Evolutionary conservation across 2,113 vertebrate species (phyloP).

Genomic region (Etheostoma cragini): DNA sequence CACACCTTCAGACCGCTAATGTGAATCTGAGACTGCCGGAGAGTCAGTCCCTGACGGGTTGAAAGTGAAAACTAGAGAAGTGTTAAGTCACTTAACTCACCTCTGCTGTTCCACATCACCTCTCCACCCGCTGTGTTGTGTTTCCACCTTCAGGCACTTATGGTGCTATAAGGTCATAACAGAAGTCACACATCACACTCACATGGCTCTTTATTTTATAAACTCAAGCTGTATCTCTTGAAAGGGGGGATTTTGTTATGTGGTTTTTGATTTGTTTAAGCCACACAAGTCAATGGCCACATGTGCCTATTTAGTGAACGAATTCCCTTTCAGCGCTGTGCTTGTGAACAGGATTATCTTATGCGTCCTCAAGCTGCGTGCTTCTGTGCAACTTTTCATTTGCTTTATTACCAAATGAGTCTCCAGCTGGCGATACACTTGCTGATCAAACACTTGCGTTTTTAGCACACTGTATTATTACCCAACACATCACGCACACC

Average conservation of each 20-base stretch:
- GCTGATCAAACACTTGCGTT: conserved; percentile 61
- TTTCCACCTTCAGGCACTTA: not conserved
- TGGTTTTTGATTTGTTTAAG: conserved; percentile 15
- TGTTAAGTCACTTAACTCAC: conserved; percentile 29
- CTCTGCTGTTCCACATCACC: not conserved
- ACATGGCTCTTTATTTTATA: not conserved
- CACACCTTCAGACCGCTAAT: conserved; percentile 16
- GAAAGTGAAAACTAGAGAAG: conserved; percentile 35
- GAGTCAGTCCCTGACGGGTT: not conserved
- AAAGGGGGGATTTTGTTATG: conserved; percentile 19
- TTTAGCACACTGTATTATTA: conserved; percentile 73
- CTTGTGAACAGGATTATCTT: conserved; percentile 20
- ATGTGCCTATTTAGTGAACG: conserved; percentile 7
- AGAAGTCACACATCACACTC: not conserved
- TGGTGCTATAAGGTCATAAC: not conserved
- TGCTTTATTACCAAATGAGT: conserved; percentile 9
- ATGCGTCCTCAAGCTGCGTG: not conserved
- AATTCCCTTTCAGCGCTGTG: conserved; percentile 3
- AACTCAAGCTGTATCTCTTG: not conserved
- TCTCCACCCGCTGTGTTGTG: conserved; percentile 1
- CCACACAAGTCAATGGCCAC: conserved; percentile 1
- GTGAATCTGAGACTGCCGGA: conserved; percentile 9
- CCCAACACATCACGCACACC: conserved; percentile 48
- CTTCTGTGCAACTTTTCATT: conserved; percentile 22
- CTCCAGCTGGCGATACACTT: conserved; percentile 31